A percentile compares a stretch with the other conserved stretches of the same genome.
Evolutionary conservation across 30 jellyfish, hydroid and myxozoan genomes (phyloP).

Genomic region (Aurelia aurita): DNA sequence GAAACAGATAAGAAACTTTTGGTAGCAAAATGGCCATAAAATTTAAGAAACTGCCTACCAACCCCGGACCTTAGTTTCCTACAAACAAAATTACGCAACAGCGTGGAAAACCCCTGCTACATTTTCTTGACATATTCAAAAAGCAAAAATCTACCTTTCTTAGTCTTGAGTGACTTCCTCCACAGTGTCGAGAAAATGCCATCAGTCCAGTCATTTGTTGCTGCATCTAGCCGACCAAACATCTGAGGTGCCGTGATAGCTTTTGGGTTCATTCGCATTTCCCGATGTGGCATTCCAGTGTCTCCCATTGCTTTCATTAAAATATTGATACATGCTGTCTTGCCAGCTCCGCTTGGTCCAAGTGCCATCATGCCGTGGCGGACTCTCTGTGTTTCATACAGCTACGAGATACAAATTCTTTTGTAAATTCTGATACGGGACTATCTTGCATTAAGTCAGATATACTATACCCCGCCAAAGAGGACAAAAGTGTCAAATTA

Average conservation of each 20-base stretch:
- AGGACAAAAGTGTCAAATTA: no score
- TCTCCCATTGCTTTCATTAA: slow-evolving; percentile 98
- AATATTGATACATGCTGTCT: slow-evolving; percentile 84
- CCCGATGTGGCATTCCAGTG: slow-evolving; percentile 96
- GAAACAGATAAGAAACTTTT: no score
- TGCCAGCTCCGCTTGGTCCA: slow-evolving; percentile 99
- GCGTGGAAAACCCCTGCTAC: no score
- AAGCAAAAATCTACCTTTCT: slow-evolving; percentile 56
- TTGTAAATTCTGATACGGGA: neutral
- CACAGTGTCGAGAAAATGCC: slow-evolving; percentile 95
- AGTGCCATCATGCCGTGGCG: slow-evolving; percentile 98
- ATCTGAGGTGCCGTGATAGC: slow-evolving; percentile 98
- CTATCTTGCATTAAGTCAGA: no score
- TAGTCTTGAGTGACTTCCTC: slow-evolving; percentile 92
- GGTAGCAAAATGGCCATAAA: no score
- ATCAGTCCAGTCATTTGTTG: slow-evolving; percentile 98
- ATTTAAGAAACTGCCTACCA: no score
- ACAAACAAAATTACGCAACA: no score
- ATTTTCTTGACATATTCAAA: no score
- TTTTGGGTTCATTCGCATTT: slow-evolving; percentile 95
- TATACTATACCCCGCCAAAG: no score
- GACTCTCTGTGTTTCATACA: slow-evolving; percentile 94
- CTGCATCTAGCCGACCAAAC: slow-evolving; percentile 97
- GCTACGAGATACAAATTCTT: slow-evolving; percentile 15
- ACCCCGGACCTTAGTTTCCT: no score